phyloP scores from a whole-genome alignment of 2,113 vertebrate genomes.

The Carassius auratus region DNA sequence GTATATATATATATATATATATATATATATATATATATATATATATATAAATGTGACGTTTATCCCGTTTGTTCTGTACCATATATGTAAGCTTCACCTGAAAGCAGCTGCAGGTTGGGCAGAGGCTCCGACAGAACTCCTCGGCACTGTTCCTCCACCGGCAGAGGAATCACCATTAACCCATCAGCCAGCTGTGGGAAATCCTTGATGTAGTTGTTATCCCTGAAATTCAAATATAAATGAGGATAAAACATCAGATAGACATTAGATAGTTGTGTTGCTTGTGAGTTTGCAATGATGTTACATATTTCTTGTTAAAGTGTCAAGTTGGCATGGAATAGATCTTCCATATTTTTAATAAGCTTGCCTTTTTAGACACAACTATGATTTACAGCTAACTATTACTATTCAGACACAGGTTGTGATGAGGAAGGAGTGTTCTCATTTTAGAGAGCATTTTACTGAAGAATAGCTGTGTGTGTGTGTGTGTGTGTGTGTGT shows the following conservation, averaged over 20 bases:
- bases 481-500: not conserved
- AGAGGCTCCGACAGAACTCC: slow-evolving; percentile 93
- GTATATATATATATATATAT: too few relatives aligned
- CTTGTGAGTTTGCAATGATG: not conserved
- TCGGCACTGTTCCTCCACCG: slow-evolving; percentile 95
- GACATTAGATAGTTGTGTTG: not conserved
- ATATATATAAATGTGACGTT: not conserved
- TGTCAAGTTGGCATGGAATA: not conserved
- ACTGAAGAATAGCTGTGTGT: not conserved
- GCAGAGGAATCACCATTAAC: slow-evolving; percentile 93
- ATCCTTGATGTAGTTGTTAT: slow-evolving; percentile 99
- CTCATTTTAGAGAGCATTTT: too few relatives aligned
- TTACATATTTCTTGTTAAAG: not conserved
- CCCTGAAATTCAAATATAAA: slow-evolving; percentile 78
- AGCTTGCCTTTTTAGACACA: too few relatives aligned
- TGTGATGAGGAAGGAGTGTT: too few relatives aligned
- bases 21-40: too few relatives aligned
- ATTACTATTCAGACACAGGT: too few relatives aligned
- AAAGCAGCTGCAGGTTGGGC: slow-evolving; percentile 89
- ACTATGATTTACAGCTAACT: too few relatives aligned
- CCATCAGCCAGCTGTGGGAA: slow-evolving; percentile 96
- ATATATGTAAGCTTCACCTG: slow-evolving; percentile 77
- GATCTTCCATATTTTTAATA: not conserved
- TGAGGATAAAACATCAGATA: not conserved
- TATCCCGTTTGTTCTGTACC: not conserved